These are phyloP conservation scores for Trachymyrmex septentrionalis DNA, from an alignment of 1,140 invertebrate species.

Conservation along the genomic window DNA sequence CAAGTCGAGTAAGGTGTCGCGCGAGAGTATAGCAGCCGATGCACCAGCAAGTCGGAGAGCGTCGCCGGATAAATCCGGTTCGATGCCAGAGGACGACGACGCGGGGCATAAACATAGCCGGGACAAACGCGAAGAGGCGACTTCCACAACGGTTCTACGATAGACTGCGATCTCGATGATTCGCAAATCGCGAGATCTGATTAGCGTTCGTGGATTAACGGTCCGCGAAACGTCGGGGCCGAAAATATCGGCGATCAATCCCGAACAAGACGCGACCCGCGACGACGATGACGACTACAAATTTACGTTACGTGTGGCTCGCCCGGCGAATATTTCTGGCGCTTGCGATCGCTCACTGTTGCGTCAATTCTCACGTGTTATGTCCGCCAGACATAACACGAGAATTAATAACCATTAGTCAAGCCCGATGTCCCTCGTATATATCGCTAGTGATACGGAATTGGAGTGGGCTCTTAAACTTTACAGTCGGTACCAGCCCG, in stretches of 20 bases:
- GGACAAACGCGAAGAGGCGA: conserved; percentile 65
- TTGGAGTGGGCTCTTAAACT: conserved; percentile 49
- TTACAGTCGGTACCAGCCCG: conserved; percentile 33
- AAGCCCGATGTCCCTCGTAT: conserved; percentile 44
- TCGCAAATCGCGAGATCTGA: neutral
- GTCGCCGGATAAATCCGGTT: conserved; percentile 80
- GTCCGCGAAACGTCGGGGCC: neutral
- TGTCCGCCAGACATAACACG: conserved; percentile 51
- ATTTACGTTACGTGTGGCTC: neutral
- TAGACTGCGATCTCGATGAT: neutral
- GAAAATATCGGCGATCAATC: conserved; percentile 19
- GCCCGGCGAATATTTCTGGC: conserved; percentile 47
- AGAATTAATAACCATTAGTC: conserved; percentile 64
- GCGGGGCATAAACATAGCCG: conserved; percentile 75
- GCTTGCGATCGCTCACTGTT: conserved; percentile 42
- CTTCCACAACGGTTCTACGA: conserved; percentile 32
- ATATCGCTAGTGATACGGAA: conserved; percentile 49
- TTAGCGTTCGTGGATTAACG: neutral
- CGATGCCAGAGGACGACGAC: conserved; percentile 72
- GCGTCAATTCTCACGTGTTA: conserved; percentile 24
- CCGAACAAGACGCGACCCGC: neutral
- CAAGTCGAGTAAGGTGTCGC: conserved; percentile 82
- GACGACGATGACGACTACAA: neutral
- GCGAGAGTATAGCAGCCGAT: conserved; percentile 74
- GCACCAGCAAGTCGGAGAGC: conserved; percentile 65